Conservation (phyloP, 2,888 invertebrate species). For the Teinopalpus imperialis region DNA sequence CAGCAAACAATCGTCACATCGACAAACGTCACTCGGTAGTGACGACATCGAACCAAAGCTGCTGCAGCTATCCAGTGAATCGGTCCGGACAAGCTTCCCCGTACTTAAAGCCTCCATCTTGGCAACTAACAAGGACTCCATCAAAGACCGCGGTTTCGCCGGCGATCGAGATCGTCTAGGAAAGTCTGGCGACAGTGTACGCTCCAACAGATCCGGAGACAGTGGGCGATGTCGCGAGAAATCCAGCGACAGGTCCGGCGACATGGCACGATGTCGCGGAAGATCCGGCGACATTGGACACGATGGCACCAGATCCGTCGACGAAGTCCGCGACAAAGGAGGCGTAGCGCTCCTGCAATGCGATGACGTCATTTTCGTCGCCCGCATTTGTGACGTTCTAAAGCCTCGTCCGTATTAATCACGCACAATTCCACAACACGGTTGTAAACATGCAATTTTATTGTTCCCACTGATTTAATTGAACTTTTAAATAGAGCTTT, state of each 20-base stretch:
- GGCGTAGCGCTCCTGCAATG: conserved; percentile 77
- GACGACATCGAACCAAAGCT: conserved; percentile 87
- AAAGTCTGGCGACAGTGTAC: conserved; percentile 73
- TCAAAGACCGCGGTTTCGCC: conserved; percentile 87
- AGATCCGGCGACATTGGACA: conserved; percentile 62
- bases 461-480: neutral
- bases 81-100: conserved; percentile 85
- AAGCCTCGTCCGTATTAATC: conserved; percentile 32
- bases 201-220: conserved; percentile 65
- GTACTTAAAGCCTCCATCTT: conserved; percentile 89
- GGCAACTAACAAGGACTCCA: conserved; percentile 90
- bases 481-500: conserved; percentile 7
- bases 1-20: conserved; percentile 91
- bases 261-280: conserved; percentile 54
- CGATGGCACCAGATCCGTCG: conserved; percentile 56
- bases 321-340: conserved; percentile 72
- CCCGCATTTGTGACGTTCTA: conserved; percentile 59
- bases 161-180: conserved; percentile 72
- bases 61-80: conserved; percentile 89
- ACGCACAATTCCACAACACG: conserved; percentile 11
- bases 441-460: conserved; percentile 10
- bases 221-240: conserved; percentile 59
- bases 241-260: conserved; percentile 65
- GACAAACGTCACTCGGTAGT: conserved; percentile 87
- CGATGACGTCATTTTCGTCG: conserved; percentile 77